These are phyloP conservation scores for Lepidocolaptes lacrymiger DNA, from an alignment of 2,797 vertebrate genomes.

Conservation along the genomic window DNA sequence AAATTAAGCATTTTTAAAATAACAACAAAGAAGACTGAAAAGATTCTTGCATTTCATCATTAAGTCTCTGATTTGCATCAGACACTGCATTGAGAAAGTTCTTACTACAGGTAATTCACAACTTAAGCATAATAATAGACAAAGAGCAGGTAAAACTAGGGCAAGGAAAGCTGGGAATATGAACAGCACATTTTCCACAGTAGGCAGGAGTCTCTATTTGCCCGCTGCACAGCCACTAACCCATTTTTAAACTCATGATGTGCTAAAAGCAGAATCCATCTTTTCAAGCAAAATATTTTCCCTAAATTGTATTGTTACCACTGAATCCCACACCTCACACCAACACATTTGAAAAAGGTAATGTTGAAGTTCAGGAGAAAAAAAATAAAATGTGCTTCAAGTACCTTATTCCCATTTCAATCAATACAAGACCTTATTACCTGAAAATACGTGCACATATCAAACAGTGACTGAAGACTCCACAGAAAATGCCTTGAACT, in stretches of 20 bases:
- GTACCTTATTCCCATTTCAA: neutral
- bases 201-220: neutral
- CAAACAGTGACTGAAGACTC: neutral
- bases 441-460: neutral
- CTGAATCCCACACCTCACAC: neutral
- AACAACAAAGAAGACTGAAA: neutral
- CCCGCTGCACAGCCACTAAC: neutral
- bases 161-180: neutral
- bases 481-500: neutral
- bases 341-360: neutral
- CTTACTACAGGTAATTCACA: neutral
- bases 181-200: neutral
- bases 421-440: neutral
- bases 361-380: neutral
- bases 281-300: neutral
- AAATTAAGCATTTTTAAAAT: neutral
- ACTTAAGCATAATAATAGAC: neutral
- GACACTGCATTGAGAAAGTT: neutral
- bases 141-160: neutral
- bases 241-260: neutral
- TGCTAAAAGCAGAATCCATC: neutral
- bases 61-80: neutral
- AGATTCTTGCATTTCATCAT: neutral
- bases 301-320: neutral
- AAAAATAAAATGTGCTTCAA: neutral